Evolutionary conservation across 2,888 invertebrate genomes (phyloP).

Genomic region (Asteroscopus sphinx): DNA sequence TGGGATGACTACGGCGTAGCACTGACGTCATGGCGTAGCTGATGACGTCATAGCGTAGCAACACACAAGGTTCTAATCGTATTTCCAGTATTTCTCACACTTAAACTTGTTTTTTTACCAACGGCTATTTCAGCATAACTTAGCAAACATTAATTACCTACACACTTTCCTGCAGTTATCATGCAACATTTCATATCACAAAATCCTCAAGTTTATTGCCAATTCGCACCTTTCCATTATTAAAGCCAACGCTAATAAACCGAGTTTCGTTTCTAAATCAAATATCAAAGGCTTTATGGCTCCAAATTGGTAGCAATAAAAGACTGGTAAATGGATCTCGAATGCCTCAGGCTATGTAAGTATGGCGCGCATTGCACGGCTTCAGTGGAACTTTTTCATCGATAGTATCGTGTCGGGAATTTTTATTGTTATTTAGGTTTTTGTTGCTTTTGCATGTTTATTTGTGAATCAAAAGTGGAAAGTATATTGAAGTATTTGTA

Average conservation of each 20-base stretch:
- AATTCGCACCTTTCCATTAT: conserved; percentile 48
- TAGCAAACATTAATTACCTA: conserved; percentile 22
- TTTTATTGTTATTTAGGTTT: conserved; percentile 33
- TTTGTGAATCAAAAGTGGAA: not conserved
- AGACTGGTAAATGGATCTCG: conserved; percentile 51
- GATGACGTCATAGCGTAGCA: too few relatives aligned
- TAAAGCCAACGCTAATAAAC: conserved; percentile 61
- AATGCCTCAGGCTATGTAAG: conserved; percentile 35
- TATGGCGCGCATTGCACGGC: conserved; percentile 20
- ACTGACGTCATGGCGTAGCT: too few relatives aligned
- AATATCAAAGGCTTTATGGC: conserved; percentile 62
- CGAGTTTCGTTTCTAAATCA: conserved; percentile 64
- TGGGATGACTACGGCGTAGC: too few relatives aligned
- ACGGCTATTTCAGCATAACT: not conserved
- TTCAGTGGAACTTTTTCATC: conserved; percentile 30
- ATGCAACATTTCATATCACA: conserved; percentile 16
- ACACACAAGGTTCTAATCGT: too few relatives aligned
- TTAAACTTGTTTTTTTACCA: too few relatives aligned
- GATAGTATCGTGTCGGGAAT: conserved; percentile 38
- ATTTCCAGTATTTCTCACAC: too few relatives aligned
- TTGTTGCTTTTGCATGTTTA: not conserved
- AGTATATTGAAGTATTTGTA: too few relatives aligned
- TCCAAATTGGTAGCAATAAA: conserved; percentile 57
- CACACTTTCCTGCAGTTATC: conserved; percentile 2
- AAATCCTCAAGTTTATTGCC: conserved; percentile 45